phyloP scores from a whole-genome alignment of 2,113 vertebrate species.

The Loxodonta africana region DNA sequence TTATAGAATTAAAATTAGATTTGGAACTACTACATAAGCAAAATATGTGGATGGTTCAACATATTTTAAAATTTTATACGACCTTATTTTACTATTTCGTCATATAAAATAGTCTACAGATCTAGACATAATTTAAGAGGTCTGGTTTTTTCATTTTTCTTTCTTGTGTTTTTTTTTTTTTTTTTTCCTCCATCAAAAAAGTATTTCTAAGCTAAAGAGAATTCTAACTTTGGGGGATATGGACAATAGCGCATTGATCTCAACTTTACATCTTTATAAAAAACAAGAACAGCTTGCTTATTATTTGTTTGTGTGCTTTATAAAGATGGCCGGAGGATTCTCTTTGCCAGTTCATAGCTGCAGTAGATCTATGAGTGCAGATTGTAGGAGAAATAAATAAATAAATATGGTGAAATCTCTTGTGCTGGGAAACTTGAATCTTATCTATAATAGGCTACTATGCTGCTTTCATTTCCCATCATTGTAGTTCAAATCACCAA shows the following conservation, averaged over 20 bases:
- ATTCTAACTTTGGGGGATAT: neutral
- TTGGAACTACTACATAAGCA: neutral
- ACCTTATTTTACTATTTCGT: neutral
- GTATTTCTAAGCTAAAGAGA: neutral
- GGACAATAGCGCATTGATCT: neutral
- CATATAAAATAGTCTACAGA: neutral
- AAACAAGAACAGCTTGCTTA: neutral
- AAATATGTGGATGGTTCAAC: neutral
- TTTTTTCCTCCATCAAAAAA: neutral
- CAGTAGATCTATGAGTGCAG: neutral
- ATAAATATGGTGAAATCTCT: neutral
- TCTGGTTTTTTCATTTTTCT: neutral
- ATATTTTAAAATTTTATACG: neutral
- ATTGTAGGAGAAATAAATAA: conserved; percentile 5
- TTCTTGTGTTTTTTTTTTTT: neutral
- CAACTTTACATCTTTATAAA: neutral
- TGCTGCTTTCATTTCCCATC: neutral
- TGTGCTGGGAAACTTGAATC: neutral
- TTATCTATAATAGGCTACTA: neutral
- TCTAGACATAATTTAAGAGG: neutral
- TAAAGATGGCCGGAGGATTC: neutral
- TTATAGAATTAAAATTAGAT: neutral
- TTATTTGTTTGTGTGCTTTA: neutral
- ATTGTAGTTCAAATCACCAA: neutral
- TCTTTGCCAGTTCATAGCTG: conserved; percentile 15